phyloP scores from a whole-genome alignment of 2,888 invertebrate species.

The Drosophila kambysellisi region DNA sequence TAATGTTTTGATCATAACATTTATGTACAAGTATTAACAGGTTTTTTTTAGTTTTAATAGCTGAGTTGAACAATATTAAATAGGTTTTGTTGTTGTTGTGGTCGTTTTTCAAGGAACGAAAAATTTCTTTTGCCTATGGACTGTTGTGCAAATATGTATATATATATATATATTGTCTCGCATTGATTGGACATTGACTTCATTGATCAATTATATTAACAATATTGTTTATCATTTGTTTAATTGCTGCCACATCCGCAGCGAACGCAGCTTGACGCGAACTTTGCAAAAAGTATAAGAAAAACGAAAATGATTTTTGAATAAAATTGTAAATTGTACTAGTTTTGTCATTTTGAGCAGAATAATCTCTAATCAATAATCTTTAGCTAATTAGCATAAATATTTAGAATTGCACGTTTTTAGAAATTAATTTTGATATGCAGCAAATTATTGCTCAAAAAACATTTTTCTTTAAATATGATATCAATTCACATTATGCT shows the following conservation, averaged over 20 bases:
- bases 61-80: constrained; percentile 64
- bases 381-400: constrained; percentile 46
- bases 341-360: constrained; percentile 48
- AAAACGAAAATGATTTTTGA: constrained; percentile 16
- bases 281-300: constrained; percentile 58
- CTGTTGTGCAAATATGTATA: constrained; percentile 20
- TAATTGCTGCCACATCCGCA: constrained; percentile 76
- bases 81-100: constrained; percentile 45
- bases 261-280: constrained; percentile 76
- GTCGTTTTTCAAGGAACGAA: constrained; percentile 47
- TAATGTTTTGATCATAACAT: constrained; percentile 23
- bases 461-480: constrained; percentile 22
- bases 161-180: constrained; percentile 49
- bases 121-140: constrained; percentile 18
- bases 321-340: background rate
- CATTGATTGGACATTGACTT: constrained; percentile 51
- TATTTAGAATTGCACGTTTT: constrained; percentile 64
- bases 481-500: constrained; percentile 41
- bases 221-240: constrained; percentile 52
- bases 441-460: constrained; percentile 68
- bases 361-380: constrained; percentile 35
- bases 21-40: constrained; percentile 72
- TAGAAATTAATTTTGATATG: constrained; percentile 60
- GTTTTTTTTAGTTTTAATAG: constrained; percentile 28
- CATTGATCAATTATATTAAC: constrained; percentile 38